phyloP scores from a whole-genome alignment of 2,888 invertebrate species.

The Dyspetes luteomarginatus region DNA sequence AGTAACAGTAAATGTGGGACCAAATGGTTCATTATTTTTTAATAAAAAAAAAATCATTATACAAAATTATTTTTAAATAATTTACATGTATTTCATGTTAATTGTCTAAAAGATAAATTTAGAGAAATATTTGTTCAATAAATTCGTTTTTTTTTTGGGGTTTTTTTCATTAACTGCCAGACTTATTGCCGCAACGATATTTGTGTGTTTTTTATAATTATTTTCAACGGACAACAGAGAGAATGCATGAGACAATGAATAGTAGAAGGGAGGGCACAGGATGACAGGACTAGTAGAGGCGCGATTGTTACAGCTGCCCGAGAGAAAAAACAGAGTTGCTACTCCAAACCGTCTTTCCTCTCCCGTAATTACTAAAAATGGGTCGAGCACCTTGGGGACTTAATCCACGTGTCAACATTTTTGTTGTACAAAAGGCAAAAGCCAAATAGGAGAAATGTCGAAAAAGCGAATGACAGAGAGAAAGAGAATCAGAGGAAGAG shows the following conservation, averaged over 20 bases:
- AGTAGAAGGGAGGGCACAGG: background rate
- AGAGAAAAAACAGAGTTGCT: slow-evolving; percentile 14
- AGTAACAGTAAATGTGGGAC: background rate
- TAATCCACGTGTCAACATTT: slow-evolving; percentile 57
- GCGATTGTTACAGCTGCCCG: slow-evolving; percentile 9
- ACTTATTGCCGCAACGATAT: slow-evolving; percentile 32
- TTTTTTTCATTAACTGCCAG: slow-evolving; percentile 9
- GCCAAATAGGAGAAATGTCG: slow-evolving; percentile 35
- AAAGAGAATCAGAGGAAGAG: slow-evolving; percentile 20
- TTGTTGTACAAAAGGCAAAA: slow-evolving; percentile 24
- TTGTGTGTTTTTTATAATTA: slow-evolving; percentile 48
- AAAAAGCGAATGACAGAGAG: slow-evolving; percentile 7
- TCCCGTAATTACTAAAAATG: slow-evolving; percentile 57
- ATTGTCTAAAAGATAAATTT: too few species aligned
- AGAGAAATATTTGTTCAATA: too few species aligned
- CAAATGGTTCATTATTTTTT: too few species aligned
- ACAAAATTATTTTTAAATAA: too few species aligned
- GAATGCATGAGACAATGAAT: too few species aligned
- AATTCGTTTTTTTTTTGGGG: slow-evolving; percentile 10
- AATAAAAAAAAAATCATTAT: too few species aligned
- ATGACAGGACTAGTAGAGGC: slow-evolving; percentile 5
- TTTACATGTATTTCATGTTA: too few species aligned
- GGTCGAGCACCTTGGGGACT: slow-evolving; percentile 63
- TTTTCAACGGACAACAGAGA: slow-evolving; percentile 32
- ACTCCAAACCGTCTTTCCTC: slow-evolving; percentile 9